phyloP scores from a whole-genome alignment of 2,888 invertebrate genomes.

The Eremobia ochroleuca region DNA sequence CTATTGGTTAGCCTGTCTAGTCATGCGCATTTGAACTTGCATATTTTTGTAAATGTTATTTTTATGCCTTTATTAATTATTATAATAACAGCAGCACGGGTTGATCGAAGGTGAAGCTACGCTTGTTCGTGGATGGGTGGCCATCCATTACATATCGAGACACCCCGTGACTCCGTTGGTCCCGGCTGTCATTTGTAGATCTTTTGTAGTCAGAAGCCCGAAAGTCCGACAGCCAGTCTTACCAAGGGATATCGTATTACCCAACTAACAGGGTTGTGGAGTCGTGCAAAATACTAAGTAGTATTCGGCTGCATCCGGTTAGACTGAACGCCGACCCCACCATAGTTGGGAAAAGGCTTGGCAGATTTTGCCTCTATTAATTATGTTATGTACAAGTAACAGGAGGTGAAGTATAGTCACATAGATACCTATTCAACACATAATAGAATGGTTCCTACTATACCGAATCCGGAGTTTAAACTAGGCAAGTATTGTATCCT shows the following conservation, averaged over 20 bases:
- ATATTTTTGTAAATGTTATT: background rate
- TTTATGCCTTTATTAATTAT: background rate
- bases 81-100: background rate
- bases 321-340: background rate
- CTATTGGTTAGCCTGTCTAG: background rate
- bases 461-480: constrained; percentile 20
- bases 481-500: constrained; percentile 12
- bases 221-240: background rate
- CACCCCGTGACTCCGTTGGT: background rate
- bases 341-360: background rate
- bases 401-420: background rate
- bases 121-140: background rate
- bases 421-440: constrained; percentile 4
- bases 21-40: background rate
- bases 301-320: background rate
- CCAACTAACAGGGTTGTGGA: background rate
- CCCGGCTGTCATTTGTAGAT: background rate
- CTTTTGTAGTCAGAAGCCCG: background rate
- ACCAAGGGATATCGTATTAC: background rate
- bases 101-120: background rate
- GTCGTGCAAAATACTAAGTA: background rate
- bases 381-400: background rate
- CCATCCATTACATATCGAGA: background rate
- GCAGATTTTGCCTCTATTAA: background rate
- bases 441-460: constrained; percentile 7